Evolutionary conservation across 2,113 vertebrate genomes (phyloP).

Genomic region (Corythaeola cristata): DNA sequence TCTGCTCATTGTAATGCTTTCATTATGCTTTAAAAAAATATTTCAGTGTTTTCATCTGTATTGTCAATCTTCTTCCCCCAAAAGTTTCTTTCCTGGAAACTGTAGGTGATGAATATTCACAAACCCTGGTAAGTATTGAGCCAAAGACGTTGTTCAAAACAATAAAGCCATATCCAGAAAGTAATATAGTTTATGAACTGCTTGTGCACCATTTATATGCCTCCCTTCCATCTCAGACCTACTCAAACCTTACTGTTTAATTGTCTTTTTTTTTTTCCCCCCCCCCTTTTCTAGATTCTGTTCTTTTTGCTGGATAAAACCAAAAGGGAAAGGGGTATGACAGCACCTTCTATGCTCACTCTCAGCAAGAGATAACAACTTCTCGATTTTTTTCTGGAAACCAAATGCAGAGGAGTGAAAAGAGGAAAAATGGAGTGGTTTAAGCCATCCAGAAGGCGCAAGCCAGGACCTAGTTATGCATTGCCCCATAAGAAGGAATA

Average conservation of each 20-base stretch:
- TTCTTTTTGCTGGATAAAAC: background rate
- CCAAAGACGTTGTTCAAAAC: background rate
- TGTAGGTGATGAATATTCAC: background rate
- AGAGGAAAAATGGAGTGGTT: background rate
- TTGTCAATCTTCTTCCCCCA: background rate
- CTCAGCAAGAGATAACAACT: background rate
- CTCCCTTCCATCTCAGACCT: background rate
- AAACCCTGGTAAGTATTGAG: background rate
- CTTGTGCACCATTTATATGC: background rate
- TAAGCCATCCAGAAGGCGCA: background rate
- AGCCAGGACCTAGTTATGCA: background rate
- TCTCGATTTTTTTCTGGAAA: background rate
- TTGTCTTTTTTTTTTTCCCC: background rate
- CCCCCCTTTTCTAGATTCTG: background rate
- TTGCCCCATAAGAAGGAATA: background rate
- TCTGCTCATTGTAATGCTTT: background rate
- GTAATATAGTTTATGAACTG: background rate
- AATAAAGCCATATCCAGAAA: background rate
- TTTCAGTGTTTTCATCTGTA: background rate
- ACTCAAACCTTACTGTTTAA: background rate
- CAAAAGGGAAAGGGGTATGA: background rate
- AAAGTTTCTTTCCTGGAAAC: background rate
- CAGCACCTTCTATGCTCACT: fast-evolving
- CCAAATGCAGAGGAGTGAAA: background rate
- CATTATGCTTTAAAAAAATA: fast-evolving